A percentile compares a stretch with the other conserved stretches of the same genome.
Evolutionary conservation across 2,113 vertebrate species (phyloP).

Genomic region (Peromyscus maniculatus): DNA sequence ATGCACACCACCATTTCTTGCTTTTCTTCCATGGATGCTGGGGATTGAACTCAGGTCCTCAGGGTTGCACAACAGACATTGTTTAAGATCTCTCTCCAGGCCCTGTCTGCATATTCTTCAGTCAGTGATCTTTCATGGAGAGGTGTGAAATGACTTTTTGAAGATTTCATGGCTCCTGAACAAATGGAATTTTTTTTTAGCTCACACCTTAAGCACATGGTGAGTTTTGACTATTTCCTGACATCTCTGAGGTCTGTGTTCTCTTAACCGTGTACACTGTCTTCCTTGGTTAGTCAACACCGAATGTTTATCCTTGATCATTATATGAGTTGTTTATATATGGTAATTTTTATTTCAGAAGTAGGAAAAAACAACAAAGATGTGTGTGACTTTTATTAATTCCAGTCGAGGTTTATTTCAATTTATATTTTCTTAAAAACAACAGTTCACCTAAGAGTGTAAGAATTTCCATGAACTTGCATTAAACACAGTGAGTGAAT

Average conservation of each 20-base stretch:
- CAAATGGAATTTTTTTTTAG: background rate
- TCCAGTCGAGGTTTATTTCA: background rate
- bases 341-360: slow-evolving; percentile 12
- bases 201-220: background rate
- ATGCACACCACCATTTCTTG: background rate
- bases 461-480: background rate
- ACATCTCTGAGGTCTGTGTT: background rate
- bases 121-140: background rate
- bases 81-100: background rate
- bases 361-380: background rate
- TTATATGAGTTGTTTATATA: background rate
- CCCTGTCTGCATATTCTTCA: background rate
- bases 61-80: no score
- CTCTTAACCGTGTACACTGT: background rate
- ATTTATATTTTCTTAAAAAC: background rate
- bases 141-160: background rate
- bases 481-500: background rate
- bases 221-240: background rate
- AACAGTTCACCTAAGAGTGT: background rate
- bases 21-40: background rate
- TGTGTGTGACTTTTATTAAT: background rate
- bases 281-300: background rate
- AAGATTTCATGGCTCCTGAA: background rate
- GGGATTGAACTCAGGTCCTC: background rate
- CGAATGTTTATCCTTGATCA: background rate